Conservation (phyloP, 2,797 vertebrate genomes). For the Capromys pilorides region DNA sequence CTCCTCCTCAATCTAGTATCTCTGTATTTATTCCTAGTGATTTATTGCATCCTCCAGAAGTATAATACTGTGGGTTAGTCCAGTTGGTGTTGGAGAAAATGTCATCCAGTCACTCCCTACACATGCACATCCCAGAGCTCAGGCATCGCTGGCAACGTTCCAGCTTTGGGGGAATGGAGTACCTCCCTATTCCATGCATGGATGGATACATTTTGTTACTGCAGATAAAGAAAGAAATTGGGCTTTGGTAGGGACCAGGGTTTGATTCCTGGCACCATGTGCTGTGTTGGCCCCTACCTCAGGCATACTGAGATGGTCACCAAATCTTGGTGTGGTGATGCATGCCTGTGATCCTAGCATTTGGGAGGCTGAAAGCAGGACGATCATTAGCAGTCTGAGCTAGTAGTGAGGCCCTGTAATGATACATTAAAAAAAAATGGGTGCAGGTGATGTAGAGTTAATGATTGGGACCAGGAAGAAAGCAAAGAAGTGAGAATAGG, state of each 20-base stretch:
- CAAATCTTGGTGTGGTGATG: too few relatives aligned
- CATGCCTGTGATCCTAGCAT: too few relatives aligned
- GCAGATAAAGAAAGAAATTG: background rate
- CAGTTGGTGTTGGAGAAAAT: background rate
- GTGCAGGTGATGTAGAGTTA: background rate
- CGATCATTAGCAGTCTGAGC: too few relatives aligned
- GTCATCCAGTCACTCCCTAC: too few relatives aligned
- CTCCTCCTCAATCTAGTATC: background rate
- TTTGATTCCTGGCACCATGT: too few relatives aligned
- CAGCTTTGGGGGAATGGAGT: fast-evolving
- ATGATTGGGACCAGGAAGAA: background rate
- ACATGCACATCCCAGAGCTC: fast-evolving
- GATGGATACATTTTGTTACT: background rate
- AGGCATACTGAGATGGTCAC: too few relatives aligned
- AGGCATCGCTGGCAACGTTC: background rate
- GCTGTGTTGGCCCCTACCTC: too few relatives aligned
- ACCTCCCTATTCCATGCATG: fast-evolving
- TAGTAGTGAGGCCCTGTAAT: too few relatives aligned
- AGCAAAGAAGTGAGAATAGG: background rate
- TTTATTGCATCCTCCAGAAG: background rate
- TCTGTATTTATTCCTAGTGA: background rate
- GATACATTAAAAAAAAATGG: background rate
- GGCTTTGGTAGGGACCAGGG: background rate
- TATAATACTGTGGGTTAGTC: background rate
- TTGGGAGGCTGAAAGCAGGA: too few relatives aligned